These are phyloP conservation scores for Drosophila auraria DNA, from an alignment of 1,140 invertebrate species.

Conservation along the genomic window DNA sequence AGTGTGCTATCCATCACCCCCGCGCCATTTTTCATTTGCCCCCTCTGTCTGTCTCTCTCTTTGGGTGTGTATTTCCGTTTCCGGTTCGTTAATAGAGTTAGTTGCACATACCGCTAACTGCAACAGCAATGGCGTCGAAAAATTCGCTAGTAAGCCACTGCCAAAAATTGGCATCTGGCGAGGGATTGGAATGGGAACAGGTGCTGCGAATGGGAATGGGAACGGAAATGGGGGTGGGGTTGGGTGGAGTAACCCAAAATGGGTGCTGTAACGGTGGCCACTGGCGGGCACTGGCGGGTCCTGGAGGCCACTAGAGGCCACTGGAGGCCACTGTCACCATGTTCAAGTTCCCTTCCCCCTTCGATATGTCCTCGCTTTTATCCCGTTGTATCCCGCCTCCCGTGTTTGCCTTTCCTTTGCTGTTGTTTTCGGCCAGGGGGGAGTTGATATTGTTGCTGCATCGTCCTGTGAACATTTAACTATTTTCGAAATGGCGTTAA, in stretches of 20 bases:
- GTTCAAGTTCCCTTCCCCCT: background rate
- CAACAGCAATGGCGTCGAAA: constrained; percentile 40
- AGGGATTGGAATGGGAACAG: constrained; percentile 17
- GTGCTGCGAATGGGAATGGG: constrained; percentile 22
- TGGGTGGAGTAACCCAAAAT: constrained; percentile 24
- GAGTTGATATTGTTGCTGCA: constrained; percentile 39
- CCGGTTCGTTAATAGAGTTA: constrained; percentile 84
- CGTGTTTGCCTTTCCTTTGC: constrained; percentile 45
- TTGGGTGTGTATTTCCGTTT: constrained; percentile 67
- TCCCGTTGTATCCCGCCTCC: background rate
- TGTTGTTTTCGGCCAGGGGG: constrained; percentile 42
- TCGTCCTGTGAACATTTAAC: constrained; percentile 71
- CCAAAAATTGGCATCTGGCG: constrained; percentile 48
- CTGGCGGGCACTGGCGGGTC: background rate
- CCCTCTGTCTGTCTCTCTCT: constrained; percentile 9
- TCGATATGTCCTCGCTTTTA: background rate
- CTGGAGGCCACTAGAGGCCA: constrained; percentile 4
- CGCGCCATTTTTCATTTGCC: background rate
- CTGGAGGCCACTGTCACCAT: constrained; percentile 55
- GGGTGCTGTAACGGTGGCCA: constrained; percentile 11
- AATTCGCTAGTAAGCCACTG: constrained; percentile 53
- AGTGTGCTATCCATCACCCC: constrained; percentile 19
- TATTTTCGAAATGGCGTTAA: constrained; percentile 83
- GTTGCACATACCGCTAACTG: constrained; percentile 69
- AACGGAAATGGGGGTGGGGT: background rate